Base-by-base conservation (phyloP, 2,797 vertebrate species). In the Cynopterus sphinx region DNA sequence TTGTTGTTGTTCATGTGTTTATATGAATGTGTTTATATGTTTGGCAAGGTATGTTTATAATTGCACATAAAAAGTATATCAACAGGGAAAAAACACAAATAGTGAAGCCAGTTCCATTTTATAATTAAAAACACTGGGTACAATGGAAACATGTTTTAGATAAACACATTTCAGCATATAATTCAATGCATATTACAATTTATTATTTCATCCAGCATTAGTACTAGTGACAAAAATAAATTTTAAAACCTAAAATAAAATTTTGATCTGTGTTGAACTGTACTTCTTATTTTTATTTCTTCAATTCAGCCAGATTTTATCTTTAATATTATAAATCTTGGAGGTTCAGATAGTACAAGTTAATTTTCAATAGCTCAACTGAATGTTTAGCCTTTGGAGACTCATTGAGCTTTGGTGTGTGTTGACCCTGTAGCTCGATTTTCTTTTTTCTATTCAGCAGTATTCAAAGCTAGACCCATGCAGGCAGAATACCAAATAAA, bases 341-440 rank as follows among this genome's bases (percentile, higher is more conserved):
- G 81, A 88, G 24, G 15, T 70, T 87, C 68, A 75, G 49, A 90
- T 87, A 33, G 90, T 71, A 43, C 74, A 73, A 26, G 68, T 94
- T 87, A 91, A 89, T 53, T 95, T 96, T 89, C 65, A 57, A 2
- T 65, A 81, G 87, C 36, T 51, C 16, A 82, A 39, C 39, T 96
- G 59, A 92, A 46, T 94, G 90, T 90, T 94, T 95, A 78, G 31
- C 31, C 94, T 95, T 93, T 90, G 7, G 63, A 96, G 90, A 95
- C 26, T 71, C 39, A 51, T n/a, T 65, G 85, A 84, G 41, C 24
- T 39, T 39, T 81, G 57, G 41, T 71, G 15, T 85, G 13, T 55
- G 22, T 57, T 98, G 78, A 92, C 65, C 78, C 49, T n/a, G 49
- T 75, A 59, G 28, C 43, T 96, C n/a, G 9, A 41, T 61, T 46